Conservation (phyloP, 2,113 vertebrate genomes). For the Merops nubicus region DNA sequence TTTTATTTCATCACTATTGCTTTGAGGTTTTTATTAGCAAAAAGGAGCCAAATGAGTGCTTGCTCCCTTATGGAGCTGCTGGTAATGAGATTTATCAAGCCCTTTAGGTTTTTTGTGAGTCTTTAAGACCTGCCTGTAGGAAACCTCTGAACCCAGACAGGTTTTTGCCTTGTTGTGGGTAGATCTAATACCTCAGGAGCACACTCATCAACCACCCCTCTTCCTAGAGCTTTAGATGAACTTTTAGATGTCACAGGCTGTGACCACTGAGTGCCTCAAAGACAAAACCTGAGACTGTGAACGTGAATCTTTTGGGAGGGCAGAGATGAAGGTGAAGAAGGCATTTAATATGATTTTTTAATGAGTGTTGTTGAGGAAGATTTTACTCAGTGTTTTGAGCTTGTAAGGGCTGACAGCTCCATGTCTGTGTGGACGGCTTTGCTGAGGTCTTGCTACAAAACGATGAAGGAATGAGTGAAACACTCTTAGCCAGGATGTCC, state of each 20-base stretch:
- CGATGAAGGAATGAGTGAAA: conserved; percentile 2
- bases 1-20: background rate
- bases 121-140: background rate
- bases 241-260: background rate
- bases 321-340: background rate
- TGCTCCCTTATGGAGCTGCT: background rate
- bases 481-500: conserved; percentile 60
- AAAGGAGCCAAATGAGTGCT: background rate
- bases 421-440: conserved; percentile 11
- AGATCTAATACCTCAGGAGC: background rate
- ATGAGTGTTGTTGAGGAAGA: background rate
- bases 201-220: background rate
- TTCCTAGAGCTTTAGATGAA: background rate
- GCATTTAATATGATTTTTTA: background rate
- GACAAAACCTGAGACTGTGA: background rate
- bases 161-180: background rate
- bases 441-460: conserved; percentile 46
- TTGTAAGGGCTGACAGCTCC: conserved; percentile 15
- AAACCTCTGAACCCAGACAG: background rate
- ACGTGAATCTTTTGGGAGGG: background rate
- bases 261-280: background rate
- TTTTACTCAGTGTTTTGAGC: conserved; percentile 11
- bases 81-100: background rate
- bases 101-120: background rate
- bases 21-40: background rate